These are phyloP conservation scores for Muntiacus muntjak DNA, from an alignment of 2,113 vertebrate species.

Conservation along the genomic window DNA sequence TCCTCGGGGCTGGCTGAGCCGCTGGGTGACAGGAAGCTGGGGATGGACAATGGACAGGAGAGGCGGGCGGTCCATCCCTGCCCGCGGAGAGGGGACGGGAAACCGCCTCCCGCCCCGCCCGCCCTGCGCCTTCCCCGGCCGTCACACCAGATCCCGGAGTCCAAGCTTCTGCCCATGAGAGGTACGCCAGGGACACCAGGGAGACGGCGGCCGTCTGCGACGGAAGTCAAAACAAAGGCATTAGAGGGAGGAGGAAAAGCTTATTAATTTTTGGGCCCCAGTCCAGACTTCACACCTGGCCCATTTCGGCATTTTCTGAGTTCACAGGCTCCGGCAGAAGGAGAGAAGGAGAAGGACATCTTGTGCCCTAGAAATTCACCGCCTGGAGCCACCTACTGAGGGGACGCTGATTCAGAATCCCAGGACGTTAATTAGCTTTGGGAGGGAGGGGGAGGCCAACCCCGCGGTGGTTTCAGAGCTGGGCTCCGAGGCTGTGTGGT, in stretches of 20 bases:
- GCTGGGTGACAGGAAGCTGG: not conserved
- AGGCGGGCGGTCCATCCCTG: fast-evolving
- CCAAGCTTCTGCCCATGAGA: not conserved
- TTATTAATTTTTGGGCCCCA: not conserved
- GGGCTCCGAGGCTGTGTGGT: not conserved
- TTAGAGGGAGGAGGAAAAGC: not conserved
- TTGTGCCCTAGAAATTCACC: constrained; percentile 68
- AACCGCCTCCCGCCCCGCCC: fast-evolving
- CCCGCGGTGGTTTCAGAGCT: not conserved
- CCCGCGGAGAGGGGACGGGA: fast-evolving
- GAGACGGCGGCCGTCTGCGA: fast-evolving
- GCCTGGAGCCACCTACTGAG: constrained; percentile 41
- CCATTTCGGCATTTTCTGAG: not conserved
- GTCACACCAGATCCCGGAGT: not conserved
- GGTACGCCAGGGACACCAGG: fast-evolving
- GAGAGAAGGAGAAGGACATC: constrained; percentile 26
- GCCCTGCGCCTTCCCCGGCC: fast-evolving
- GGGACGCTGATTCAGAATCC: not conserved
- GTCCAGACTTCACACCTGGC: constrained; percentile 46
- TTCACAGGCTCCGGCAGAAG: constrained; percentile 13
- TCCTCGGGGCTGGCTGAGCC: not conserved
- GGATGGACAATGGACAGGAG: fast-evolving
- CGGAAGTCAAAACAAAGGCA: constrained; percentile 14
- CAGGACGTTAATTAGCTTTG: constrained; percentile 49
- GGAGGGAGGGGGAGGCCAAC: not conserved